Conservation (phyloP, 2,888 invertebrate genomes). For the Andrena fulva region DNA sequence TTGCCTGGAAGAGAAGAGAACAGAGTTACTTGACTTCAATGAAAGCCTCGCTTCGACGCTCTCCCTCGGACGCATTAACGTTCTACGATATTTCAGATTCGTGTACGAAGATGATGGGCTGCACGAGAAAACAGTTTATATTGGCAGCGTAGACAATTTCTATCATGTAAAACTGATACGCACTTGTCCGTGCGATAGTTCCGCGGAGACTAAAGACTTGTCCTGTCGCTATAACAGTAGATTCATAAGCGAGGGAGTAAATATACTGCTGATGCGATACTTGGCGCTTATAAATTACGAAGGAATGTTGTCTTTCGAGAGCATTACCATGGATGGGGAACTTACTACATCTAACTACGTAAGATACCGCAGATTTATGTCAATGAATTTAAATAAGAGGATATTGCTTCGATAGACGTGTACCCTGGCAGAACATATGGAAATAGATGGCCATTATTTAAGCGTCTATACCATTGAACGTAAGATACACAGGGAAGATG, state of each 20-base stretch:
- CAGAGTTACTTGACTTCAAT: slow-evolving; percentile 84
- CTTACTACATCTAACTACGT: slow-evolving; percentile 88
- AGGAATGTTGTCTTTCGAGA: slow-evolving; percentile 86
- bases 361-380: slow-evolving; percentile 74
- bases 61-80: not conserved
- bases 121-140: slow-evolving; percentile 86
- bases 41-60: not conserved
- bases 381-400: slow-evolving; percentile 12
- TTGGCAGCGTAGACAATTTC: slow-evolving; percentile 85
- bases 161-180: slow-evolving; percentile 87
- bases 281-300: slow-evolving; percentile 86
- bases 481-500: slow-evolving; percentile 87
- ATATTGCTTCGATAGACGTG: slow-evolving; percentile 68
- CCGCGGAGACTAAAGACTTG: slow-evolving; percentile 86
- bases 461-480: slow-evolving; percentile 87
- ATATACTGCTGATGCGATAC: slow-evolving; percentile 87
- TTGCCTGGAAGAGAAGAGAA: slow-evolving; percentile 89
- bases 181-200: slow-evolving; percentile 84
- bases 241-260: slow-evolving; percentile 88
- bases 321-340: slow-evolving; percentile 87
- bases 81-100: slow-evolving; percentile 79
- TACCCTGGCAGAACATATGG: slow-evolving; percentile 61
- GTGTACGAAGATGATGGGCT: slow-evolving; percentile 84
- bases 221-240: slow-evolving; percentile 85
- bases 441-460: slow-evolving; percentile 80